phyloP scores from a whole-genome alignment of 2,888 invertebrate species.

The Caenorhabditis wallacei region DNA sequence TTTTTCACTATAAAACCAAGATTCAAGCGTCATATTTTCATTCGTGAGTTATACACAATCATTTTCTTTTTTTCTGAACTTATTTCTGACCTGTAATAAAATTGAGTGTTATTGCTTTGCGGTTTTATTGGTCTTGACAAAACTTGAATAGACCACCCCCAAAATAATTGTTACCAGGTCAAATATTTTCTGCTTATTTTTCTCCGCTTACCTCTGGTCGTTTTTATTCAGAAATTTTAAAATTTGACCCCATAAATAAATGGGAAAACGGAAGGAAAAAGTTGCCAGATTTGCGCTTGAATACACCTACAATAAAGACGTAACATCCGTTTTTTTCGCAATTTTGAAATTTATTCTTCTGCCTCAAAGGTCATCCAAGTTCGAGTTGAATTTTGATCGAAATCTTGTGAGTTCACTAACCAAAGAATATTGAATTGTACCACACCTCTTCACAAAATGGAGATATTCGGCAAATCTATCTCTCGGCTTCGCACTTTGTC shows the following conservation, averaged over 20 bases:
- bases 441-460: slow-evolving; percentile 11
- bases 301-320: slow-evolving; percentile 34
- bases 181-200: background rate
- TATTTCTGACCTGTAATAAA: background rate
- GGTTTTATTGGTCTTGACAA: background rate
- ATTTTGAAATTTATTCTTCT: slow-evolving; percentile 19
- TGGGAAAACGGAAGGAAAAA: slow-evolving; percentile 34
- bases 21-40: background rate
- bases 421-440: slow-evolving; percentile 50
- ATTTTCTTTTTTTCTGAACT: background rate
- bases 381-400: slow-evolving; percentile 32
- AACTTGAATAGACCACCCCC: background rate
- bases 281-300: slow-evolving; percentile 32
- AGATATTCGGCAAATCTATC: slow-evolving; percentile 21
- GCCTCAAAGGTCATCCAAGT: slow-evolving; percentile 36
- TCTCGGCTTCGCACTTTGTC: slow-evolving; percentile 30
- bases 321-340: slow-evolving; percentile 49
- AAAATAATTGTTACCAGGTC: background rate
- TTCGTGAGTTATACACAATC: background rate
- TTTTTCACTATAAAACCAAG: background rate
- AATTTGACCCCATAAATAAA: slow-evolving; percentile 15
- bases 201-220: background rate
- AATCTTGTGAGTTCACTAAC: slow-evolving; percentile 6
- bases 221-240: slow-evolving; percentile 8
- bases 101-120: background rate